Percentiles rank a stretch among this genome's conserved stretches.
These are phyloP conservation scores for Anarrhichthys ocellatus DNA, from an alignment of 2,113 vertebrate genomes.

Conservation along the genomic window DNA sequence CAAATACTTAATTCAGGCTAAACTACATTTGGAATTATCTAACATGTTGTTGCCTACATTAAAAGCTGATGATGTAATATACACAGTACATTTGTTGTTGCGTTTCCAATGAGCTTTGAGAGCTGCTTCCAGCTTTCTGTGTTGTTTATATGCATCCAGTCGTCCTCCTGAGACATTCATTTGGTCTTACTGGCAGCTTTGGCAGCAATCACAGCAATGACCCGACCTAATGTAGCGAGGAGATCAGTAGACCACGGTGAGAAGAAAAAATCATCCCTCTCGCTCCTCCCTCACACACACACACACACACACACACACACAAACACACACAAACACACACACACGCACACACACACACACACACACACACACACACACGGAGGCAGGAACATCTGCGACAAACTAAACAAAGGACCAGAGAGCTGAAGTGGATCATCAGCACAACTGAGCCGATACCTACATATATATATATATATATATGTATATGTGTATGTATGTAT, in stretches of 20 bases:
- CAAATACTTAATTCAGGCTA: not conserved
- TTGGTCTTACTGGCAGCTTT: constrained; percentile 41
- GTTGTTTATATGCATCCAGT: constrained; percentile 28
- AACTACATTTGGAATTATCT: not conserved
- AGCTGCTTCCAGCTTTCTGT: not conserved
- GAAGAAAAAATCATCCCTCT: constrained; percentile 17
- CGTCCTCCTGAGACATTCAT: constrained; percentile 42
- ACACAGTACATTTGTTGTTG: not conserved
- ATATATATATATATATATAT: no score
- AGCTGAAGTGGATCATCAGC: constrained; percentile 28
- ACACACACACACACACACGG: not conserved
- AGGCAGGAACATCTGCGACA: constrained; percentile 45
- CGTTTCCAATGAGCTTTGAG: not conserved
- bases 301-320: no score
- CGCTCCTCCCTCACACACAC: constrained; percentile 4
- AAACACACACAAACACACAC: no score
- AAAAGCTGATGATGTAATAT: not conserved
- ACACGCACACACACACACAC: not conserved
- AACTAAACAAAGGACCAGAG: constrained; percentile 40
- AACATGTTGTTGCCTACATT: not conserved
- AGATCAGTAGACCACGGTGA: constrained; percentile 52
- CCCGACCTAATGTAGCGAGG: constrained; percentile 57
- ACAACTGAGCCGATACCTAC: constrained; percentile 1
- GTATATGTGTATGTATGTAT: no score
- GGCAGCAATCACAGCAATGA: constrained; percentile 54